Evolutionary conservation across 2,113 vertebrate species (phyloP), one percentile per base, ranked within the genome.

Genomic region (Aythya baeri): DNA sequence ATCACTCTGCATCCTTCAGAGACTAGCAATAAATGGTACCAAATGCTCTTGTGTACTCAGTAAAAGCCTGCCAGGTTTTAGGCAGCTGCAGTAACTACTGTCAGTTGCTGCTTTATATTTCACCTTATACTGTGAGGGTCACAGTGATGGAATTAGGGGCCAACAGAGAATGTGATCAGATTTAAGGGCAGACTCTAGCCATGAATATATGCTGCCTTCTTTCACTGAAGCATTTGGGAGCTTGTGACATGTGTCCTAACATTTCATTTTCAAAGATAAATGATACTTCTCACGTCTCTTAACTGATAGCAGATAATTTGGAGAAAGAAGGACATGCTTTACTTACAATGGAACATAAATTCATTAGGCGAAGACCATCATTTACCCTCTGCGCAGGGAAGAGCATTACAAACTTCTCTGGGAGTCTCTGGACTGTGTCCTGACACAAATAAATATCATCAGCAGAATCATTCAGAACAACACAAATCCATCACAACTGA

Each of bases 1-100:
- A 85, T 92, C 84, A 65, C 71, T 77, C 75, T 36, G 75, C 88
- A 12, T 75, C 74, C 88, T 86, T 83, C 83, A 50, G 96, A 95
- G 88, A 58, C 83, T 50, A 1, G 5, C 86, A 89, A 2, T 83
- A 83, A 93, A 78, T 2, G 68, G 57, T 34, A 50, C 58, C 36
- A 36, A 91, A 78, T 67, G 87, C 89, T 73, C 94, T 2, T 29
- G 85, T 61, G 88, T 62, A 20, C 46, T 34, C 73, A 36, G 70
- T 9, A 41, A 73, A 86, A 89, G 41, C 77, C 86, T 86, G 90
- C 20, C 88, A 75, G 8, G 18, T 83, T 73, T 52, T 1, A 8
- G 5, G 76, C 85, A 90, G 85, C 85, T 38, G 79, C 88, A 84
- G 83, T 11, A 88, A 16, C 73, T 13, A 5, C 90, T 65, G 57